Percentiles rank a stretch among this genome's conserved stretches.
phyloP scores from a whole-genome alignment of 2,797 vertebrate species.

The Brachyalestes nurse region DNA sequence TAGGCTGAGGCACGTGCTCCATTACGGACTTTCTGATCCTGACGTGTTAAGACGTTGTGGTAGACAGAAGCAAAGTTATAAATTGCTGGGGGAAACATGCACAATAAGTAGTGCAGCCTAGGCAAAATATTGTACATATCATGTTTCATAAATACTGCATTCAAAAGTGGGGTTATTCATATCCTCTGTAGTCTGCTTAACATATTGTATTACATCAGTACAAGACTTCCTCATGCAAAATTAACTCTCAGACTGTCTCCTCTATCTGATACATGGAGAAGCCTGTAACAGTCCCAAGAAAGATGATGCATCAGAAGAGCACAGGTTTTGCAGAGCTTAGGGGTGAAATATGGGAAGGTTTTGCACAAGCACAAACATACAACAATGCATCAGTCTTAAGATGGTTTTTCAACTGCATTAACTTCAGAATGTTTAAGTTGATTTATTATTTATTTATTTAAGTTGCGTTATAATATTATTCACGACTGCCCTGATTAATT shows the following conservation, averaged over 20 bases:
- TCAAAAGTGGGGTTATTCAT: background rate
- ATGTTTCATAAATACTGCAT: slow-evolving; percentile 14
- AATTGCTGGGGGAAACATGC: slow-evolving; percentile 7
- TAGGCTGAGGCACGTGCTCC: background rate
- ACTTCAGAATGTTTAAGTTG: background rate
- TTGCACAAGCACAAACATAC: no score
- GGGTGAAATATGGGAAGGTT: no score
- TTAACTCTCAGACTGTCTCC: slow-evolving; percentile 35
- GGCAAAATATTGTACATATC: slow-evolving; percentile 11
- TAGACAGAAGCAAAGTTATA: background rate
- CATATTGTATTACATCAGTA: slow-evolving; percentile 19
- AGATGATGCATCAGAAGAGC: background rate
- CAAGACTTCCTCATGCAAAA: slow-evolving; percentile 34
- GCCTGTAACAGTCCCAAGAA: slow-evolving; percentile 12
- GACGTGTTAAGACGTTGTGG: background rate
- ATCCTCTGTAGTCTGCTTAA: slow-evolving; percentile 3
- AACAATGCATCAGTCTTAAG: background rate
- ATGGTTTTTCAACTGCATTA: background rate
- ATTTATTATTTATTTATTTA: no score
- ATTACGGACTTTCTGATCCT: background rate
- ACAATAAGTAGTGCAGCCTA: background rate
- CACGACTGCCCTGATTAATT: no score
- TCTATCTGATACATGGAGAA: background rate
- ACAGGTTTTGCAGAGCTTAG: background rate
- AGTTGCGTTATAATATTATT: no score